Base-by-base conservation (phyloP, 2,888 invertebrate species). In the Abrostola triplasia region DNA sequence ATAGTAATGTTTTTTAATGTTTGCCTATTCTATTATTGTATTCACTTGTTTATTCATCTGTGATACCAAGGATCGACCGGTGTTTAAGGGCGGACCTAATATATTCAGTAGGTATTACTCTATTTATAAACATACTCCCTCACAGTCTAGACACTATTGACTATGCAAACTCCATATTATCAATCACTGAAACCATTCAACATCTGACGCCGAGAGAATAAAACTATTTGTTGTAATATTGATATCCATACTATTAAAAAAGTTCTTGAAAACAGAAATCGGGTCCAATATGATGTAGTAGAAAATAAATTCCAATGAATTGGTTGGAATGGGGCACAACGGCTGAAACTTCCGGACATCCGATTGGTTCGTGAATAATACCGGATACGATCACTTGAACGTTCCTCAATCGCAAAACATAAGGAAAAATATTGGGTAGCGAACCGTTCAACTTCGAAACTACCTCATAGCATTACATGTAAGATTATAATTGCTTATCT, bases 361-460 rank as follows among this genome's bases (percentile, higher is more conserved):
- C 73, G 70, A 79, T 77, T 84, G 84, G 82, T 83, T 81, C 78
- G 70, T 82, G 85, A 86, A 87, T 88, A 88, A 84, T 85, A 86
- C 79, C 77, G 80, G 83, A 84, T 82, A 82, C 81, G 73, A 77
- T 82, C 79, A 73, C 80, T 85, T 84, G 80, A 81, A 78, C 81
- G 82, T 81, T 81, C 81, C 78, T 83, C 81, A 72, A 70, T 73
- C 64, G 75, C 62, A 56, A 82, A 82, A 84, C 75, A 86, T 75
- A 88, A 77, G 81, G 70, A 12, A 40, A 40, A 48, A 68, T 67
- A 76, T 77, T 77, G 49, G 44, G 36, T 24, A 9, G 1, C 5
- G 56, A 10, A 37, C 42, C 44, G 38, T 5, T 36, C 37, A 10
- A 35, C 10, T 9, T 7, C 10, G 37, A 37, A 37, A 12, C 35